A percentile compares a stretch with the other conserved stretches of the same genome.
These are phyloP conservation scores for Bovichtus variegatus DNA, from an alignment of 2,797 vertebrate genomes.

Conservation along the genomic window DNA sequence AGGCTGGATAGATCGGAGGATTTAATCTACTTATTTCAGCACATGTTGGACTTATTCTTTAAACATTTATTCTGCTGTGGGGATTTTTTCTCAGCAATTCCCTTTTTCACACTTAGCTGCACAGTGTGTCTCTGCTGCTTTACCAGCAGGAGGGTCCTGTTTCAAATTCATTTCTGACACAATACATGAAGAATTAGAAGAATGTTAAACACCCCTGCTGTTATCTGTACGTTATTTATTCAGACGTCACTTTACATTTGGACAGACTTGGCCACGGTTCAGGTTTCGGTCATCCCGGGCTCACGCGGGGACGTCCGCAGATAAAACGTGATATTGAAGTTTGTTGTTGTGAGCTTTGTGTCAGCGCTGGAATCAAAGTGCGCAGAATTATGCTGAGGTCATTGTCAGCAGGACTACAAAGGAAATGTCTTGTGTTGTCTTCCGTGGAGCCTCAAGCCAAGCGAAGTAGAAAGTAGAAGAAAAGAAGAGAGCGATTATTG, in stretches of 20 bases:
- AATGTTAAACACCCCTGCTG: constrained; percentile 47
- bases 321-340: constrained; percentile 35
- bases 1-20: constrained; percentile 49
- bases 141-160: constrained; percentile 13
- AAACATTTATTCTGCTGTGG: constrained; percentile 52
- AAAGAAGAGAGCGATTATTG: constrained; percentile 61
- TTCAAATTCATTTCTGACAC: constrained; percentile 39
- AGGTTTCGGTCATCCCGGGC: constrained; percentile 39
- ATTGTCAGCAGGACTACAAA: constrained; percentile 58
- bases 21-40: constrained; percentile 74
- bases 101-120: constrained; percentile 60
- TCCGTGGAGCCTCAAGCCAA: constrained; percentile 57
- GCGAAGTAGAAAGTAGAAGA: constrained; percentile 55
- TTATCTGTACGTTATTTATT: constrained; percentile 28
- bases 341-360: constrained; percentile 42
- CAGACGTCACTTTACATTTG: constrained; percentile 44
- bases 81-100: constrained; percentile 22
- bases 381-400: constrained; percentile 59
- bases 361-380: constrained; percentile 69
- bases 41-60: constrained; percentile 67
- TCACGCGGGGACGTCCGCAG: constrained; percentile 32
- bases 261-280: constrained; percentile 20
- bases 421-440: constrained; percentile 56
- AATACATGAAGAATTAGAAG: constrained; percentile 52
- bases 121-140: constrained; percentile 21